phyloP scores from a whole-genome alignment of 2,113 vertebrate species.

The Dryoscopus gambensis region DNA sequence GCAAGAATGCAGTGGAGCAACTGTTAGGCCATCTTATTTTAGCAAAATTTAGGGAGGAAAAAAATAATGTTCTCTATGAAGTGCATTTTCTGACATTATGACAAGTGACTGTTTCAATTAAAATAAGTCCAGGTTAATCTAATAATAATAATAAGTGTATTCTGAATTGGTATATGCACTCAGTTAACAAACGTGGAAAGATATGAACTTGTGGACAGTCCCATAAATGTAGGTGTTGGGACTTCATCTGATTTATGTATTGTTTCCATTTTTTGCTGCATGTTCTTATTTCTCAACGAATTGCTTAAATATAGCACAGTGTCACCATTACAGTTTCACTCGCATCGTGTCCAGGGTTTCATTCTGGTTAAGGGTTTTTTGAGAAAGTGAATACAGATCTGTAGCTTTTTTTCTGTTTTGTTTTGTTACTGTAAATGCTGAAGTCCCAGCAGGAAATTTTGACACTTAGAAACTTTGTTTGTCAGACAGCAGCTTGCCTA shows the following conservation, averaged over 20 bases:
- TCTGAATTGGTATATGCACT: not conserved
- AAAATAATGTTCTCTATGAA: not conserved
- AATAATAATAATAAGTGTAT: not conserved
- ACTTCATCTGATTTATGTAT: not conserved
- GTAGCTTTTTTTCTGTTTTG: not conserved
- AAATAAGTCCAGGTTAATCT: not conserved
- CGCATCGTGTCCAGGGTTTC: not conserved
- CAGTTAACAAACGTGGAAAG: not conserved
- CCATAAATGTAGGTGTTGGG: not conserved
- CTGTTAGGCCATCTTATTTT: not conserved
- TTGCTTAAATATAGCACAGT: not conserved
- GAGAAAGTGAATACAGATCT: not conserved
- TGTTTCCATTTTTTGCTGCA: not conserved
- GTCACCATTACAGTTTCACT: not conserved
- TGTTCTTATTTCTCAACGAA: not conserved
- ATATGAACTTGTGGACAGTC: not conserved
- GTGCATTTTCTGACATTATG: not conserved
- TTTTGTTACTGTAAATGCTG: not conserved
- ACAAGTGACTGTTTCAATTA: not conserved
- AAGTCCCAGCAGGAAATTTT: conserved; percentile 38
- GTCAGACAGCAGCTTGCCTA: conserved; percentile 21
- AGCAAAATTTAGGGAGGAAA: not conserved
- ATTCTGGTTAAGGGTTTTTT: not conserved
- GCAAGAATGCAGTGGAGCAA: not conserved
- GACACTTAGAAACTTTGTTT: conserved; percentile 39